These are phyloP conservation scores for Cylas formicarius DNA, from an alignment of 1,140 invertebrate species.

Conservation along the genomic window DNA sequence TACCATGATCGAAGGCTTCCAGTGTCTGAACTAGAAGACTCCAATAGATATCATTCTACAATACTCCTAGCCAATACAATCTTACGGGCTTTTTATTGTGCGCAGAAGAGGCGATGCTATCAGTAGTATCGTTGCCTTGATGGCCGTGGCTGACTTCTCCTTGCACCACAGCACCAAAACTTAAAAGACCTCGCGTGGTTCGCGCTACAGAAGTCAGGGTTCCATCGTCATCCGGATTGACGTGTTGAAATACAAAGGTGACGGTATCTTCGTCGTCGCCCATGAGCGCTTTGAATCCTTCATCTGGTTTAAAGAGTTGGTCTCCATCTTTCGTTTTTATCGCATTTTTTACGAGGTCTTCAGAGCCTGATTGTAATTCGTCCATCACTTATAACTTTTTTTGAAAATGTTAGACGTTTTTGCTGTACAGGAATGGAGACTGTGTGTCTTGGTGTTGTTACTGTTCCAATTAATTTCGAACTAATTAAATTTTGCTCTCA, in stretches of 20 bases:
- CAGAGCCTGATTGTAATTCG: slow-evolving; percentile 1
- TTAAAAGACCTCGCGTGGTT: slow-evolving; percentile 16
- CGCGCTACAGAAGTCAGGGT: slow-evolving; percentile 12
- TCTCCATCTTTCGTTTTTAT: slow-evolving; percentile 18
- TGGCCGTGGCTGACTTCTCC: slow-evolving; percentile 17
- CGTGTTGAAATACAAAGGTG: slow-evolving; percentile 19
- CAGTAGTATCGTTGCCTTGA: not conserved
- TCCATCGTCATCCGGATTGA: slow-evolving; percentile 12
- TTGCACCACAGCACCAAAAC: slow-evolving; percentile 17
- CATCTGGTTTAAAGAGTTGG: slow-evolving; percentile 15
- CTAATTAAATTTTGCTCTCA: no score
- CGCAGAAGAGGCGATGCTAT: not conserved
- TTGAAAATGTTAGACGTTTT: no score
- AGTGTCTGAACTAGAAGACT: slow-evolving; percentile 16
- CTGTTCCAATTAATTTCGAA: no score
- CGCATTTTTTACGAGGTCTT: slow-evolving; percentile 13
- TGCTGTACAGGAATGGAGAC: no score
- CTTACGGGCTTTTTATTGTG: slow-evolving; percentile 18
- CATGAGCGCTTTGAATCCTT: slow-evolving; percentile 17
- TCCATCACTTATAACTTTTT: not conserved
- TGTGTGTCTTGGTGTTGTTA: no score
- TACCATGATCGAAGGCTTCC: slow-evolving; percentile 17
- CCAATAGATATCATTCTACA: not conserved
- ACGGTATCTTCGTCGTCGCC: slow-evolving; percentile 19
- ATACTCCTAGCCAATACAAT: not conserved